phyloP scores from a whole-genome alignment of 2,113 vertebrate genomes.

The Sphaerodactylus townsendi region DNA sequence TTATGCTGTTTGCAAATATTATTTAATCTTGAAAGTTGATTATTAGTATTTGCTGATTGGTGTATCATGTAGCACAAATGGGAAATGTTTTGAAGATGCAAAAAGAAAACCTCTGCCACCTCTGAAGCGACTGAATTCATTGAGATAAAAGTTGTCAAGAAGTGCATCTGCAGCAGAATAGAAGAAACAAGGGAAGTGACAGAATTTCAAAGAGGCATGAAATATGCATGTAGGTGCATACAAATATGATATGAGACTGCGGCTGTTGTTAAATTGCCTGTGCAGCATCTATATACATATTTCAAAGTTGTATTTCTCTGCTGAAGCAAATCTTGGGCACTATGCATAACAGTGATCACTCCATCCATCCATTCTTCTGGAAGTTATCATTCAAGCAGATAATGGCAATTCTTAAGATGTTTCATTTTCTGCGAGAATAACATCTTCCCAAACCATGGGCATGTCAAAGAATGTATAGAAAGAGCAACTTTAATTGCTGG shows the following conservation, averaged over 20 bases:
- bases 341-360: not conserved
- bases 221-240: conserved; percentile 11
- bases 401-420: not conserved
- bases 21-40: not conserved
- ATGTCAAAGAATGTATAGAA: not conserved
- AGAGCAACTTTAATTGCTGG: rapidly evolving
- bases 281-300: not conserved
- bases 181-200: not conserved
- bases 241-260: not conserved
- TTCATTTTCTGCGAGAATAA: conserved; percentile 24
- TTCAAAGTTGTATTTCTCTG: not conserved
- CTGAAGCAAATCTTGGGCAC: not conserved
- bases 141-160: not conserved
- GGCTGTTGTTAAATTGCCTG: not conserved
- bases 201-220: conserved; percentile 7
- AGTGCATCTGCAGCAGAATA: not conserved
- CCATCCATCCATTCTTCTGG: not conserved
- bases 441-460: conserved; percentile 1
- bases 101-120: not conserved
- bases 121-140: not conserved
- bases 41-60: not conserved
- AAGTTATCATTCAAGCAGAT: not conserved
- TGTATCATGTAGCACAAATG: not conserved
- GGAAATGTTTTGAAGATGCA: not conserved
- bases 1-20: not conserved